phyloP scores from a whole-genome alignment of 2,797 vertebrate species.

The Pseudochirops corinnae region DNA sequence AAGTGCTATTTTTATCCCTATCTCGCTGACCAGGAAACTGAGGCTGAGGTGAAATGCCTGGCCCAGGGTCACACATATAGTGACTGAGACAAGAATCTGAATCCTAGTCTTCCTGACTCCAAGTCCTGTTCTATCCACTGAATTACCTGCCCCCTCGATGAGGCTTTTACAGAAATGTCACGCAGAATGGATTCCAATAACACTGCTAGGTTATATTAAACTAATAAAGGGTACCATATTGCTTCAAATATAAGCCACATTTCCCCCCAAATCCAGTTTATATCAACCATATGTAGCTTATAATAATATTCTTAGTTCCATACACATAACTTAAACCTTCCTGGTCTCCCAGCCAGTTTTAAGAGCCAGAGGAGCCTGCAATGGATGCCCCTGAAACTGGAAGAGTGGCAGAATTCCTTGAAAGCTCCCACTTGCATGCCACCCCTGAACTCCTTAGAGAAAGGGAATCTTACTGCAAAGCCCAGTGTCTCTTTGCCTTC shows the following conservation, averaged over 20 bases:
- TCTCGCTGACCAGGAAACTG: background rate
- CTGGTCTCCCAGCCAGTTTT: background rate
- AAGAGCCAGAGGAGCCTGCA: background rate
- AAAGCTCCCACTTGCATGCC: background rate
- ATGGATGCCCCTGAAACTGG: background rate
- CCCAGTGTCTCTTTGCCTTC: background rate
- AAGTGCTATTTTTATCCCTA: background rate
- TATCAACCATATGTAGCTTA: background rate
- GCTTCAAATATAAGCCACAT: background rate
- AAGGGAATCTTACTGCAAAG: background rate
- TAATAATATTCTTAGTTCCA: background rate
- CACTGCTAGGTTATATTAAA: conserved; percentile 7
- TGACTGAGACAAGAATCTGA: background rate
- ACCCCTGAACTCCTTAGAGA: background rate
- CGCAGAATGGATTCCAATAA: conserved; percentile 4
- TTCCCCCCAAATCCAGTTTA: background rate
- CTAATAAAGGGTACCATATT: background rate
- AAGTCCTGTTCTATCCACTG: background rate
- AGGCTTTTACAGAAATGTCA: background rate
- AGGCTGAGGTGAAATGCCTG: background rate
- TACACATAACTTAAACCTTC: background rate
- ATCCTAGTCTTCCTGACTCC: background rate
- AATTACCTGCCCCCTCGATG: background rate
- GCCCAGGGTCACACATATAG: background rate
- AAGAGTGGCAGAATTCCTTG: background rate